Base-by-base conservation (phyloP, 2,797 vertebrate species). In the Adrianichthys oophorus region DNA sequence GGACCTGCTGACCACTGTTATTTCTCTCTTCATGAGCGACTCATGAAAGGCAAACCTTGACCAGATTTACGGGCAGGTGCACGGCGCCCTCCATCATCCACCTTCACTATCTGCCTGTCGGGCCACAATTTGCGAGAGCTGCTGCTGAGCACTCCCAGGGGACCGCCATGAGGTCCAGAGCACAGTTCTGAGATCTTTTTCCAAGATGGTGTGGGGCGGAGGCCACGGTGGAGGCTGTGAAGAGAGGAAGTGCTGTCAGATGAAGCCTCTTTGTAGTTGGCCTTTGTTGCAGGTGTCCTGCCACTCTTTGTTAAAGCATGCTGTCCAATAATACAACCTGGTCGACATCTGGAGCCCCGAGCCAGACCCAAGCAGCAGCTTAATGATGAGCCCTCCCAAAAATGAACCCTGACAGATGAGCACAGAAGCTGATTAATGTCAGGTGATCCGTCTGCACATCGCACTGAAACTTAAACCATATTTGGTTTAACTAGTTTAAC, bases 201-300 rank as follows among this genome's bases (percentile, higher is more conserved):
- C 78, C 85, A 89, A 89, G 74, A 88, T 91, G 80, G 74, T 86
- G 79, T 72, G 29, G 87, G 86, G 90, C 73, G 32, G 87, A 85
- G 79, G 90, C 90, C 87, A 82, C 24, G 77, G 71, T 62, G 71
- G 83, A 87, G 89, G 79, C 87, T 77, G 80, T 84, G 78, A 69
- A 49, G 80, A 80, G 80, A 87, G 85, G 78, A 92, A 93, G 85
- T 62, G 88, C 89, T 91, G 92, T 92, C 91, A 90, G 80, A 78
- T 65, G 82, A 79, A 84, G 68, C 52, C 71, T 79, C 92, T 93
- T 94, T 94, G 92, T 93, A 93, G 91, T 94, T 85, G 86, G 32
- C 78, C 83, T 89, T 86, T 87, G 89, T 84, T 92, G 92, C 93
- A 94, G 93, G 93, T 94, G 93, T 86, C 91, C 89, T 92, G 92